Percentiles rank a stretch among this genome's conserved stretches.
phyloP scores from a whole-genome alignment of 1,140 invertebrate species.

The Paracyclopina nana region DNA sequence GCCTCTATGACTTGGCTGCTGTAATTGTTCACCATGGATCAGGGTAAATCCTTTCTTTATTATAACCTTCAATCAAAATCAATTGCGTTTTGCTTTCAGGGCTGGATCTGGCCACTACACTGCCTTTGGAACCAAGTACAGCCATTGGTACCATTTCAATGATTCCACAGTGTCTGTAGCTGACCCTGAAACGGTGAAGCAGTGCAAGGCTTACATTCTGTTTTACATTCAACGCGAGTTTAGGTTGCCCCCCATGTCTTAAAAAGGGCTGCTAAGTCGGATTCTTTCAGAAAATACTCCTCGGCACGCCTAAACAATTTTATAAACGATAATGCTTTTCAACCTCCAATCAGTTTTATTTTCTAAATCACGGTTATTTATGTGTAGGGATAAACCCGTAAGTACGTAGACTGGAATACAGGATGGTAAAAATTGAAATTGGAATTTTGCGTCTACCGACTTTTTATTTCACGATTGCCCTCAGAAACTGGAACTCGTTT shows the following conservation, averaged over 20 bases:
- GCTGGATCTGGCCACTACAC: constrained; percentile 68
- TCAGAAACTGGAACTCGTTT: no score
- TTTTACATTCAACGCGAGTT: constrained; percentile 56
- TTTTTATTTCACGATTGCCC: no score
- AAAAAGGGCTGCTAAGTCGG: no score
- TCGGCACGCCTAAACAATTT: no score
- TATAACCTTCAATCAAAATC: not conserved
- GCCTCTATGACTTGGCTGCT: constrained; percentile 57
- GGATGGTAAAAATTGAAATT: no score
- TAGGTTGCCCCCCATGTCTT: constrained; percentile 19
- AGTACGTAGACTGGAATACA: no score
- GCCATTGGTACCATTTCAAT: constrained; percentile 63
- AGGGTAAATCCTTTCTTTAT: constrained; percentile 40
- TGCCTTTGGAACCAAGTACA: constrained; percentile 57
- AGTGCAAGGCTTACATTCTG: constrained; percentile 65
- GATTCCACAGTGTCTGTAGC: constrained; percentile 59
- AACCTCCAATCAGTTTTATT: no score
- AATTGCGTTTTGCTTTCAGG: constrained; percentile 27
- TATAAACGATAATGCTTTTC: no score
- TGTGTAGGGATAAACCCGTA: no score
- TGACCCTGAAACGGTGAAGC: constrained; percentile 42
- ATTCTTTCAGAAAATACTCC: no score
- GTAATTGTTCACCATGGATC: constrained; percentile 68
- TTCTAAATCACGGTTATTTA: no score
- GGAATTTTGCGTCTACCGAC: no score